Percentiles rank a stretch among this genome's conserved stretches.
Evolutionary conservation across 1,140 invertebrate genomes (phyloP).

Genomic region (Subanguina moxae): DNA sequence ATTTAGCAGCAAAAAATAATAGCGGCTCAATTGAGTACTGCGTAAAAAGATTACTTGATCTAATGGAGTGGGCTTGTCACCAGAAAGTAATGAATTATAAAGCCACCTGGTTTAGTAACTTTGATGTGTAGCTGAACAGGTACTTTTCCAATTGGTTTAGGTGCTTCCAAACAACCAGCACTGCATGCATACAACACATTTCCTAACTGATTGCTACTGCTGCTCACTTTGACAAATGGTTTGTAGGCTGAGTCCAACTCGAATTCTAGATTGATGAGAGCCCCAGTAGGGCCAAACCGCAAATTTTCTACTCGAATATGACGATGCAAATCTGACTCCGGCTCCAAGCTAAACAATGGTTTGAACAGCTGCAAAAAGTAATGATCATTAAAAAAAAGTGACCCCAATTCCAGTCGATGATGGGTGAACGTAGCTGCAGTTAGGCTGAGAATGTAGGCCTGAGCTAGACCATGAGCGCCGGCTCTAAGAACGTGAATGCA

Average conservation of each 20-base stretch:
- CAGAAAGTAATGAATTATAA: no score
- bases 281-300: slow-evolving; percentile 19
- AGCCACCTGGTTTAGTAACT: slow-evolving; percentile 77
- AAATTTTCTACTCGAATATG: slow-evolving; percentile 27
- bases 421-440: slow-evolving; percentile 46
- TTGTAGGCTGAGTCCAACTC: slow-evolving; percentile 41
- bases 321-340: slow-evolving; percentile 50
- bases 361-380: background rate
- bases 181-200: slow-evolving; percentile 44
- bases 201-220: background rate
- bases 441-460: slow-evolving; percentile 51
- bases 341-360: slow-evolving; percentile 32
- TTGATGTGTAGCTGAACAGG: slow-evolving; percentile 71
- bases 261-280: slow-evolving; percentile 36
- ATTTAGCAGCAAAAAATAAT: no score
- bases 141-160: slow-evolving; percentile 30
- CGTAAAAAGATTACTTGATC: no score
- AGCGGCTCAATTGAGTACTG: no score
- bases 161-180: slow-evolving; percentile 49
- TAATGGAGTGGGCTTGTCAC: no score
- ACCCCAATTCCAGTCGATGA: slow-evolving; percentile 40
- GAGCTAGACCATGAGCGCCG: slow-evolving; percentile 47
- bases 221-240: slow-evolving; percentile 41
- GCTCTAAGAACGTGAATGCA: slow-evolving; percentile 41
- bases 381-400: background rate